Evolutionary conservation across 2,888 invertebrate species (phyloP).

Genomic region (Neoascia interrupta): DNA sequence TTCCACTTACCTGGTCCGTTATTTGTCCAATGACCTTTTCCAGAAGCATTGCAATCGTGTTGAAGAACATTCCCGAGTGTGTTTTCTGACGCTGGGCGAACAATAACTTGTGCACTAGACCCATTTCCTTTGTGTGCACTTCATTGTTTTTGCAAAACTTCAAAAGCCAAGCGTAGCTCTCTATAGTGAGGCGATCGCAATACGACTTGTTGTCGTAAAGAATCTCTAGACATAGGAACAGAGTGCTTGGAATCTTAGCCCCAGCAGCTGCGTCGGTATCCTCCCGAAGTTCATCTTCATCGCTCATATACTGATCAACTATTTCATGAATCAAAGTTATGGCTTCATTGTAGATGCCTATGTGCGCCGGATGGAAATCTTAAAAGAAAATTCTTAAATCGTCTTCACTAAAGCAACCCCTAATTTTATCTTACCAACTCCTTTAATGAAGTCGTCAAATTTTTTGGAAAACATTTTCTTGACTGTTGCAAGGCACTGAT

Average conservation of each 20-base stretch:
- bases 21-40: slow-evolving; percentile 74
- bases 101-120: slow-evolving; percentile 76
- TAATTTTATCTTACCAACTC: slow-evolving; percentile 75
- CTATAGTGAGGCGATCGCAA: slow-evolving; percentile 74
- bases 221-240: slow-evolving; percentile 76
- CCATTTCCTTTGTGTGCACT: slow-evolving; percentile 73
- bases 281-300: slow-evolving; percentile 68
- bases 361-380: slow-evolving; percentile 71
- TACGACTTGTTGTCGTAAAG: slow-evolving; percentile 76
- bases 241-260: slow-evolving; percentile 72
- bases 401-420: no score
- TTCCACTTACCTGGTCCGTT: slow-evolving; percentile 70
- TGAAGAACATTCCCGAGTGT: slow-evolving; percentile 77
- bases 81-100: slow-evolving; percentile 78
- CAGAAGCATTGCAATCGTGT: slow-evolving; percentile 75
- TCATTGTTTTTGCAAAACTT: slow-evolving; percentile 76
- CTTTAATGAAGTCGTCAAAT: slow-evolving; percentile 75
- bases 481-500: slow-evolving; percentile 76
- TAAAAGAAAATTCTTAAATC: neutral
- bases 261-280: slow-evolving; percentile 70
- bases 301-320: slow-evolving; percentile 74
- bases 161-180: slow-evolving; percentile 77
- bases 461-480: slow-evolving; percentile 75
- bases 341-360: slow-evolving; percentile 71
- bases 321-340: slow-evolving; percentile 74